These are phyloP conservation scores for Hyalella azteca DNA, from an alignment of 2,888 invertebrate genomes.

Conservation along the genomic window DNA sequence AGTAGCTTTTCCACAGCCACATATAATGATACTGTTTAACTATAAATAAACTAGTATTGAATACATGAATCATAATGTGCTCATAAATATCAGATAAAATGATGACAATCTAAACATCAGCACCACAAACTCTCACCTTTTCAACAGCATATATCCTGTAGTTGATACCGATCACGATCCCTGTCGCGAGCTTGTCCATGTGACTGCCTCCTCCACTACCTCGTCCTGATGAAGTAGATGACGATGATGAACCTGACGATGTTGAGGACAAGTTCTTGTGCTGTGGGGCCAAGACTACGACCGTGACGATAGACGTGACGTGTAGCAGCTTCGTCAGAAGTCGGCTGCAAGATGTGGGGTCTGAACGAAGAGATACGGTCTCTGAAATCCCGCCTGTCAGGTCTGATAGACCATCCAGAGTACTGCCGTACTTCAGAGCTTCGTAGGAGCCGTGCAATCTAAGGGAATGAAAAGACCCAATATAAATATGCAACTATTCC, in stretches of 20 bases:
- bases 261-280: constrained; percentile 20
- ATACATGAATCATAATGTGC: too few species aligned
- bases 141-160: constrained; percentile 78
- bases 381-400: constrained; percentile 89
- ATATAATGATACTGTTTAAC: too few species aligned
- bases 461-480: too few species aligned
- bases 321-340: constrained; percentile 75
- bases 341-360: constrained; percentile 73
- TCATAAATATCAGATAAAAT: too few species aligned
- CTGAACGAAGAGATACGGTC: constrained; percentile 75
- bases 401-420: constrained; percentile 85
- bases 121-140: too few species aligned
- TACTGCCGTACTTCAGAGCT: constrained; percentile 88
- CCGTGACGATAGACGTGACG: constrained; percentile 84
- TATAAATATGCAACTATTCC: too few species aligned
- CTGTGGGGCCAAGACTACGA: constrained; percentile 69
- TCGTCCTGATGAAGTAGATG: constrained; percentile 4
- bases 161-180: constrained; percentile 79
- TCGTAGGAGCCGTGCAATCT: constrained; percentile 92
- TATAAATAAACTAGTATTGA: too few species aligned
- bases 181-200: constrained; percentile 71
- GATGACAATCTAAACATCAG: too few species aligned
- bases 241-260: neutral
- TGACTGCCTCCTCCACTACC: constrained; percentile 48
- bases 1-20: too few species aligned